Conservation (phyloP, 1,140 invertebrate genomes). For the Ostrea denselamellosa region DNA sequence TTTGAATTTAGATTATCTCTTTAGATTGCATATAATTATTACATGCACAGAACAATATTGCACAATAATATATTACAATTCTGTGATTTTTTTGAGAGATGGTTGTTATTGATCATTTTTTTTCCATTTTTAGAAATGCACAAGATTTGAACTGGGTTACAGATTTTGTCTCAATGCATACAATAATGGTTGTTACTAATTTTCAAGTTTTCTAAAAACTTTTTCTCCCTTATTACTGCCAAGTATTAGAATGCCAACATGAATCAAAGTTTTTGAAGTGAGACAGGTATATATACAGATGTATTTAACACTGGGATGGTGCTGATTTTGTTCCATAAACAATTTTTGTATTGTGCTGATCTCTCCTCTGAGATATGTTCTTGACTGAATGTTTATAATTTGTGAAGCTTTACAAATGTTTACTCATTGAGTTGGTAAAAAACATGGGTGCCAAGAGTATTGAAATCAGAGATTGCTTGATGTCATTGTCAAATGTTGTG, state of each 20-base stretch:
- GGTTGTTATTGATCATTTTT: neutral
- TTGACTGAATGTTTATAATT: neutral
- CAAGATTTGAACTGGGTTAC: neutral
- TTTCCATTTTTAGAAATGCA: neutral
- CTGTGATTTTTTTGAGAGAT: slow-evolving; percentile 15
- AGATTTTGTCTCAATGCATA: neutral
- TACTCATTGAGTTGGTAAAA: neutral
- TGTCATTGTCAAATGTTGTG: too few relatives aligned
- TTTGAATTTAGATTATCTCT: too few relatives aligned
- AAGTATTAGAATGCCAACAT: neutral
- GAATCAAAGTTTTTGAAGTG: neutral
- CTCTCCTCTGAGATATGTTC: too few relatives aligned
- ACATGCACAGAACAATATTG: neutral
- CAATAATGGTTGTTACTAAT: neutral
- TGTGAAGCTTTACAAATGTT: neutral
- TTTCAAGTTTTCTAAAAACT: neutral
- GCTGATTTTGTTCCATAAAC: neutral
- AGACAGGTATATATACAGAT: neutral
- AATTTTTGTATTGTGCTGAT: too few relatives aligned
- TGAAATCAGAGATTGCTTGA: too few relatives aligned
- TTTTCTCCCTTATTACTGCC: neutral
- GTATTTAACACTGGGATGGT: neutral
- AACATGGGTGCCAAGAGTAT: neutral
- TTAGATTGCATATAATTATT: too few relatives aligned
- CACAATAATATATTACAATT: neutral